phyloP scores from a whole-genome alignment of 2,888 invertebrate species.

The Ditylenchus weischeri region DNA sequence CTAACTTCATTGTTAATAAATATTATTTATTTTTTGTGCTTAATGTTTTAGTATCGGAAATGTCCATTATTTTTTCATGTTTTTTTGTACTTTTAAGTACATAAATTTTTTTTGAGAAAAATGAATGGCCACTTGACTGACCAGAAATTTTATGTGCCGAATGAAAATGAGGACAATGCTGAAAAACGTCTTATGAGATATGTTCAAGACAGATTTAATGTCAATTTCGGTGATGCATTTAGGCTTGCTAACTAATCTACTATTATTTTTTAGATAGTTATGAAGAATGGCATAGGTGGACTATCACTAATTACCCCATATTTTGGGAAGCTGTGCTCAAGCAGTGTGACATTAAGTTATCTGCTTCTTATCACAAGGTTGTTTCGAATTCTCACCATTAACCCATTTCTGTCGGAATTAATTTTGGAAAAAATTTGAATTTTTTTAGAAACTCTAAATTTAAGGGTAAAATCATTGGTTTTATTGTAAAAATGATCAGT shows the following conservation, averaged over 20 bases:
- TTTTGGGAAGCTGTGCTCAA: constrained; percentile 64
- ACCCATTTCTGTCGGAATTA: too few species aligned
- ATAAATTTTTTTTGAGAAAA: neutral
- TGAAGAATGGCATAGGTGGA: constrained; percentile 63
- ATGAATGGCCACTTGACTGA: neutral
- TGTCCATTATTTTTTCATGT: too few species aligned
- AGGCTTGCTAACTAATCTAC: neutral
- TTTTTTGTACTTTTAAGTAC: too few species aligned
- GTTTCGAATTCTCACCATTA: neutral
- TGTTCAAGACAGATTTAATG: constrained; percentile 37
- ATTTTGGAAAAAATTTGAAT: too few species aligned
- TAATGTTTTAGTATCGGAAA: too few species aligned
- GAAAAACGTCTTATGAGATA: constrained; percentile 36
- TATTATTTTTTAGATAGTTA: constrained; percentile 59
- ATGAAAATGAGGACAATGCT: constrained; percentile 34
- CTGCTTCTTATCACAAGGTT: constrained; percentile 43
- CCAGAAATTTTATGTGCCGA: constrained; percentile 40
- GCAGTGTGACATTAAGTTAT: constrained; percentile 60
- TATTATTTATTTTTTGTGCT: too few species aligned
- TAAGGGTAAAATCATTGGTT: too few species aligned
- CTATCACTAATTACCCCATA: constrained; percentile 61
- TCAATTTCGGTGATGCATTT: constrained; percentile 39
- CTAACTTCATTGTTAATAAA: too few species aligned
- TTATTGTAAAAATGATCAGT: too few species aligned
- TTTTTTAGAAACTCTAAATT: too few species aligned